These are phyloP conservation scores for Catocala nupta DNA, from an alignment of 2,888 invertebrate species.

Conservation along the genomic window DNA sequence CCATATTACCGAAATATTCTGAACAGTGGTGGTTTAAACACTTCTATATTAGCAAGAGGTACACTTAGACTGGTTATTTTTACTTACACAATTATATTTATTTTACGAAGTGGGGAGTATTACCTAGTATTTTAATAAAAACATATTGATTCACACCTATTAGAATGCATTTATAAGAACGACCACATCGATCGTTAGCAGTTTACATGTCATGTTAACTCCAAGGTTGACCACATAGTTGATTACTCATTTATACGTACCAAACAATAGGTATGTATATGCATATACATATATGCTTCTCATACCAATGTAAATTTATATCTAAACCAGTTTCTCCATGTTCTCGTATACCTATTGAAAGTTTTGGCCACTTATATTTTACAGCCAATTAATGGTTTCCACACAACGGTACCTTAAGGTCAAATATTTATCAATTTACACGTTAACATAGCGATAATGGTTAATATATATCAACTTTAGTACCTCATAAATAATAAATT, in stretches of 20 bases:
- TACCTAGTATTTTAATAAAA: too few relatives aligned
- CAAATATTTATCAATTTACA: conserved; percentile 20
- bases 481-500: too few relatives aligned
- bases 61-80: too few relatives aligned
- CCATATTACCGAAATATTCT: too few relatives aligned
- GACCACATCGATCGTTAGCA: not conserved
- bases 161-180: too few relatives aligned
- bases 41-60: too few relatives aligned
- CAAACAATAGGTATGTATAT: conserved; percentile 16
- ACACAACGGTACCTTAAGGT: conserved; percentile 9
- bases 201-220: conserved; percentile 13
- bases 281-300: not conserved
- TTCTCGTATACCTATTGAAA: not conserved
- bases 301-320: conserved; percentile 10
- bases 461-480: not conserved
- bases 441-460: not conserved
- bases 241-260: conserved; percentile 25
- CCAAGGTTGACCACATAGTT: conserved; percentile 31
- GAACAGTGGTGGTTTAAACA: too few relatives aligned
- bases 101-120: too few relatives aligned
- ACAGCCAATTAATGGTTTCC: conserved; percentile 3
- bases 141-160: too few relatives aligned
- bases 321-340: conserved; percentile 1
- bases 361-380: not conserved
- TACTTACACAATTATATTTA: too few relatives aligned